Conservation (phyloP, 2,888 invertebrate genomes). For the Amaurobius ferox region DNA sequence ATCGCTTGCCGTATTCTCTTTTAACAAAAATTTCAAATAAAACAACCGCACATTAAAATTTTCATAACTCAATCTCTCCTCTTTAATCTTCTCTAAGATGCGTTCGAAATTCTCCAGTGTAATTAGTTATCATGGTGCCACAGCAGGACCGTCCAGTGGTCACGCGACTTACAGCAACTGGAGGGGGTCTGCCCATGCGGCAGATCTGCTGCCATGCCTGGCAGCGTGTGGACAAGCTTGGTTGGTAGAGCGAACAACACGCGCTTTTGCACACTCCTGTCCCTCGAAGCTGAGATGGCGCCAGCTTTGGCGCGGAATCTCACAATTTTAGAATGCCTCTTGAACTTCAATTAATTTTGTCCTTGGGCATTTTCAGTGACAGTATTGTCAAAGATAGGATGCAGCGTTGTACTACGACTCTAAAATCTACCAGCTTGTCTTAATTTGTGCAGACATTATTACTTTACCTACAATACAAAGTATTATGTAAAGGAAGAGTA, state of each 20-base stretch:
- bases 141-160: constrained; percentile 6
- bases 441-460: too few relatives aligned
- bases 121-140: not conserved
- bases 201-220: constrained; percentile 54
- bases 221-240: constrained; percentile 54
- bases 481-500: too few relatives aligned
- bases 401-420: too few relatives aligned
- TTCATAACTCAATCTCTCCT: not conserved
- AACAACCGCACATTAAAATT: too few relatives aligned
- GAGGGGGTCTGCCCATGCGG: constrained; percentile 28
- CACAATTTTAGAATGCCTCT: not conserved
- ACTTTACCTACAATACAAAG: too few relatives aligned
- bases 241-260: constrained; percentile 45
- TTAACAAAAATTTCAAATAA: too few relatives aligned
- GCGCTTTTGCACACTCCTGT: constrained; percentile 27
- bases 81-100: not conserved
- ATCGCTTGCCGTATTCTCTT: too few relatives aligned
- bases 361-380: too few relatives aligned
- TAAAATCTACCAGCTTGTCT: too few relatives aligned
- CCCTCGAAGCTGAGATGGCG: not conserved
- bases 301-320: not conserved
- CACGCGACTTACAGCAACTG: constrained; percentile 10
- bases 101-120: not conserved
- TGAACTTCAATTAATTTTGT: too few relatives aligned
- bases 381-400: too few relatives aligned